Percentiles rank a stretch among this genome's conserved stretches.
Evolutionary conservation across 2,797 vertebrate species (phyloP).

Genomic region (Xenentodon cancila): DNA sequence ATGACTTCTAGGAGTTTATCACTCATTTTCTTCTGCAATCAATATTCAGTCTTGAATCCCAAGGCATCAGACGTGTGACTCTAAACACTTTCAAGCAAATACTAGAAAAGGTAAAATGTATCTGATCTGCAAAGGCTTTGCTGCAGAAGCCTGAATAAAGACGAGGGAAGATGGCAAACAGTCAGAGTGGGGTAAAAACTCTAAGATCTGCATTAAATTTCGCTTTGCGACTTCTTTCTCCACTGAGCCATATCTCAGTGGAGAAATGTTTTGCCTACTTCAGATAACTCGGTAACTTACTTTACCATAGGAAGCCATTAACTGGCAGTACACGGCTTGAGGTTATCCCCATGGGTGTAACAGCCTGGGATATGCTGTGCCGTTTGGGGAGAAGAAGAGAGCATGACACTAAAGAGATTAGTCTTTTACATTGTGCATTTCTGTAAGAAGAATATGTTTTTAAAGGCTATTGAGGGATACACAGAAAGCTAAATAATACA

Average conservation of each 20-base stretch:
- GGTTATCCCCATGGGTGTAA: conserved; percentile 64
- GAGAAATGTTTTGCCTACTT: conserved; percentile 43
- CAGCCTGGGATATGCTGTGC: conserved; percentile 59
- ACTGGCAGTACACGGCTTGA: conserved; percentile 54
- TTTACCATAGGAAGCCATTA: conserved; percentile 64
- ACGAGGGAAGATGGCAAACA: conserved; percentile 27
- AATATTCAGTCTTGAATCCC: neutral
- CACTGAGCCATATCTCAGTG: conserved; percentile 44
- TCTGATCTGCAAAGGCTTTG: conserved; percentile 7
- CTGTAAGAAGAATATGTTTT: conserved; percentile 58
- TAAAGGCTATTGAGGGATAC: conserved; percentile 39
- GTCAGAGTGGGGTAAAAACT: conserved; percentile 31
- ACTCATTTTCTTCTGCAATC: neutral
- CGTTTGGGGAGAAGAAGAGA: conserved; percentile 59
- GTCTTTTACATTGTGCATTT: conserved; percentile 50
- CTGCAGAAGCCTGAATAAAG: conserved; percentile 32
- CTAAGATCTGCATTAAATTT: conserved; percentile 51
- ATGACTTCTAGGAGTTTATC: neutral
- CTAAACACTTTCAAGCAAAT: conserved; percentile 5
- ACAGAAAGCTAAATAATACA: conserved; percentile 45
- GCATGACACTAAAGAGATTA: conserved; percentile 64
- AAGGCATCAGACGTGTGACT: neutral
- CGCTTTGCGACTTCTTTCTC: conserved; percentile 33
- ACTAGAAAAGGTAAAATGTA: conserved; percentile 8
- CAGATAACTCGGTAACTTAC: conserved; percentile 51